A percentile compares a stretch with the other conserved stretches of the same genome.
Evolutionary conservation across 2,113 vertebrate genomes (phyloP).

Genomic region (Esox niger): DNA sequence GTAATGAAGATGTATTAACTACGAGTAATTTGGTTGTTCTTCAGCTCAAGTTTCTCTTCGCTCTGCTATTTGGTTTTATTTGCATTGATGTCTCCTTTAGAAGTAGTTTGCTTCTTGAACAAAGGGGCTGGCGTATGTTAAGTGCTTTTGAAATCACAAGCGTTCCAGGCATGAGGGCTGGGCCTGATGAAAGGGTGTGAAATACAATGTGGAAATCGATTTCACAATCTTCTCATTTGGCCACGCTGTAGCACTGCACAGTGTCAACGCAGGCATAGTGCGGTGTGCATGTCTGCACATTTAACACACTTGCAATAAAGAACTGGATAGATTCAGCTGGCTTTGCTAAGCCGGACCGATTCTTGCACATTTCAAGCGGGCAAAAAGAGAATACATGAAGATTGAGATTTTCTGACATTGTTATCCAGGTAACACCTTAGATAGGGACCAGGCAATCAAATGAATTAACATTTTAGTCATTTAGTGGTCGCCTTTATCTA

Average conservation of each 20-base stretch:
- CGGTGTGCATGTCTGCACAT: slow-evolving; percentile 55
- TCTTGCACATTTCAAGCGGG: slow-evolving; percentile 57
- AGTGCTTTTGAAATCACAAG: slow-evolving; percentile 81
- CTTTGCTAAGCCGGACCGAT: slow-evolving; percentile 57
- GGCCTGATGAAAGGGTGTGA: slow-evolving; percentile 77
- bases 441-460: not conserved
- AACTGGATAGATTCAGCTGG: slow-evolving; percentile 37
- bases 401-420: slow-evolving; percentile 7
- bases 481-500: too few species aligned
- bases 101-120: slow-evolving; percentile 78
- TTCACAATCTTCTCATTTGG: slow-evolving; percentile 70
- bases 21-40: slow-evolving; percentile 79
- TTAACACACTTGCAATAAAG: slow-evolving; percentile 61
- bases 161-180: slow-evolving; percentile 68
- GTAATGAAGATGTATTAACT: slow-evolving; percentile 77
- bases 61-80: slow-evolving; percentile 77
- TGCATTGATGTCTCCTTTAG: slow-evolving; percentile 76
- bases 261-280: slow-evolving; percentile 47
- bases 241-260: slow-evolving; percentile 57
- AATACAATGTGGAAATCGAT: slow-evolving; percentile 80
- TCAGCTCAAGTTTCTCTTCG: slow-evolving; percentile 74
- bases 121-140: slow-evolving; percentile 78
- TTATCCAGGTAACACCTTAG: slow-evolving; percentile 45
- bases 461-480: too few species aligned
- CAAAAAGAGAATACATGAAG: slow-evolving; percentile 55